Evolutionary conservation across 2,113 vertebrate species (phyloP), one percentile per base, ranked within the genome.

Genomic region (Uria lomvia): DNA sequence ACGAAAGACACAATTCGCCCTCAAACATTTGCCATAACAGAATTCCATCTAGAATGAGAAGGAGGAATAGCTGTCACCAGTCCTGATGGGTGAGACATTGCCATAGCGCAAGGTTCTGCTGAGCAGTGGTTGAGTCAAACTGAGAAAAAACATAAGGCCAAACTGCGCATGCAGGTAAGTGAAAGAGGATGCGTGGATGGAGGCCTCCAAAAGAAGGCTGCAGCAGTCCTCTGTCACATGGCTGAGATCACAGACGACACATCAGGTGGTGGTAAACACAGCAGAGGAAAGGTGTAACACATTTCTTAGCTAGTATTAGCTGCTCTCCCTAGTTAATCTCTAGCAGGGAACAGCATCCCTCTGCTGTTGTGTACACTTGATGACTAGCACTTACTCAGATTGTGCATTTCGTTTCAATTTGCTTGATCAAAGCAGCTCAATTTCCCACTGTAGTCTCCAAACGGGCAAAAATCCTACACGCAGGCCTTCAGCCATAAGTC

Each of bases 201-300:
- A 40, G 34, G 40, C 8, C 30, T 55, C n/a, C 66, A 7, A 47
- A 40, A 55, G 55, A 22, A 55, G n/a, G 20, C 50, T 81, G 23
- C n/a, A 50, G 6, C 30, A 62, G 15, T 5, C 4, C 42, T 45
- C 18, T 4, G 0, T 29, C 34, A 18, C 15, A 13, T 6, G 24
- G 2, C 11, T 38, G 63, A 65, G 21, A 40, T 29, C n/a, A 30
- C 20, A 32, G 43, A 7, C 18, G 18, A 36, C 75, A 19, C 38
- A 30, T 4, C 55, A 74, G 38, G 24, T 18, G 21, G 29, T 50
- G 34, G 36, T 20, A 27, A 15, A 87, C 71, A n/a, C 12, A 24
- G 65, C 45, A 90, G 59, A 47, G 50, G 21, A 66, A 67, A 62
- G 15, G 24, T 40, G 22, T 8, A 73, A 18, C 15, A 11, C 1